Evolutionary conservation across 2,888 invertebrate species (phyloP), one percentile per base, ranked within the genome.

Genomic region (Xestoiulus laeticollis): DNA sequence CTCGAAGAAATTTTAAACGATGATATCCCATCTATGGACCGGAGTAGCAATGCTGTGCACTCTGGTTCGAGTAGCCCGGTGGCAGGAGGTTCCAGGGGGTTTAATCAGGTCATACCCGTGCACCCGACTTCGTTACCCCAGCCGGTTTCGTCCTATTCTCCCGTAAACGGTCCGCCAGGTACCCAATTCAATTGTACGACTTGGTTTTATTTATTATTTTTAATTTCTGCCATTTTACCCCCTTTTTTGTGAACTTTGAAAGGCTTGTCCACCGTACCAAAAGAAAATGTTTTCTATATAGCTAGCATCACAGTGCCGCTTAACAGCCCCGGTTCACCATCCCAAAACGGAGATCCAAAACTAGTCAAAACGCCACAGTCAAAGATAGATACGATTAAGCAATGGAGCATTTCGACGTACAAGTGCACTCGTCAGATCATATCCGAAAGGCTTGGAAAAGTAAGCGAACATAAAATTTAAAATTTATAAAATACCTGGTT

Each of bases 341-440:
- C 94, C 26, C 94, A 94, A 90, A 95, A 95, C 91, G 95, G 95
- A 68, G 94, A 89, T 82, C 88, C 86, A 44, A 88, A 88, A 82
- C 87, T 85, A 83, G 83, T 86, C 88, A 89, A 87, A 85, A 85
- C 87, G 43, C 86, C 86, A 32, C 89, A 44, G 90, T 96, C 96
- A 85, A 96, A 97, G 92, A 95, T 99, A 91, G 99, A 99, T 92
- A 95, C 96, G 88, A 93, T 99, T 89, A 97, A 96, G 92, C 97
- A 96, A 92, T 99, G 99, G 99, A 97, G 98, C 89, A 96, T 99
- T 91, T 98, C 98, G 89, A 99, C 99, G 0, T 99, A 98, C 92
- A 99, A 99, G 93, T 99, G 99, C 92, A 99, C 99, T 8, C 96
- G 97, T 91, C 99, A 99, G 92, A 94, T 98, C 89, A 95, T 99